These are phyloP conservation scores for Eulithis prunata DNA, from an alignment of 2,888 invertebrate species.

Conservation along the genomic window DNA sequence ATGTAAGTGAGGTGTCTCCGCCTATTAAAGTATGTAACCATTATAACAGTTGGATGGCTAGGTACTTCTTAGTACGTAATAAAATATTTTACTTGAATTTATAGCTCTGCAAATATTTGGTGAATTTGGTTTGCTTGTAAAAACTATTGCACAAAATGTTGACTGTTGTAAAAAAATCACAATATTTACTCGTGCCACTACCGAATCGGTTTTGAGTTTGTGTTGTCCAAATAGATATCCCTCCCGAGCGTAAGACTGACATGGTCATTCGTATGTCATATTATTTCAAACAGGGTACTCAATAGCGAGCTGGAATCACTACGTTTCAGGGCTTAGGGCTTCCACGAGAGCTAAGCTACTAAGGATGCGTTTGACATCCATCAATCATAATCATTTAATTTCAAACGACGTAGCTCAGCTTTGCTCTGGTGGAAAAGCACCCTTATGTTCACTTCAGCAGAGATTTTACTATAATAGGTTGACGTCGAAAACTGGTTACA, in stretches of 20 bases:
- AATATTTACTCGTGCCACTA: slow-evolving; percentile 50
- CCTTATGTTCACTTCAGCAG: too few relatives aligned
- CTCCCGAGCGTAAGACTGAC: slow-evolving; percentile 75
- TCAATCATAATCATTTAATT: too few relatives aligned
- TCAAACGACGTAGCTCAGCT: too few relatives aligned
- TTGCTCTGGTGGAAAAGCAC: too few relatives aligned
- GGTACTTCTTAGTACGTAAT: slow-evolving; percentile 77
- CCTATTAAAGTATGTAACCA: slow-evolving; percentile 82
- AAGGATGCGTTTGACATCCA: too few relatives aligned
- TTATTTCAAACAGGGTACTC: slow-evolving; percentile 13
- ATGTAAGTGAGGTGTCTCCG: slow-evolving; percentile 81
- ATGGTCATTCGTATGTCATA: slow-evolving; percentile 49
- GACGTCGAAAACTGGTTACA: too few relatives aligned
- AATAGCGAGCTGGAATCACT: too few relatives aligned
- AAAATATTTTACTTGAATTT: slow-evolving; percentile 72
- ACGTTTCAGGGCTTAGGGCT: too few relatives aligned
- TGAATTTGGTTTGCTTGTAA: slow-evolving; percentile 33
- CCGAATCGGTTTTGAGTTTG: slow-evolving; percentile 46
- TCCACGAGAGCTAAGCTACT: too few relatives aligned
- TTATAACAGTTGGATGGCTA: slow-evolving; percentile 76
- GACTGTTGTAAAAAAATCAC: slow-evolving; percentile 41
- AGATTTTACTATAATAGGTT: too few relatives aligned
- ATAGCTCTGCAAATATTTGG: slow-evolving; percentile 47
- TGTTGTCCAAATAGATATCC: slow-evolving; percentile 48
- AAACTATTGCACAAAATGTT: slow-evolving; percentile 42